Evolutionary conservation across 1,140 invertebrate genomes (phyloP), one percentile per base, ranked within the genome.

Genomic region (Trissolcus basalis): DNA sequence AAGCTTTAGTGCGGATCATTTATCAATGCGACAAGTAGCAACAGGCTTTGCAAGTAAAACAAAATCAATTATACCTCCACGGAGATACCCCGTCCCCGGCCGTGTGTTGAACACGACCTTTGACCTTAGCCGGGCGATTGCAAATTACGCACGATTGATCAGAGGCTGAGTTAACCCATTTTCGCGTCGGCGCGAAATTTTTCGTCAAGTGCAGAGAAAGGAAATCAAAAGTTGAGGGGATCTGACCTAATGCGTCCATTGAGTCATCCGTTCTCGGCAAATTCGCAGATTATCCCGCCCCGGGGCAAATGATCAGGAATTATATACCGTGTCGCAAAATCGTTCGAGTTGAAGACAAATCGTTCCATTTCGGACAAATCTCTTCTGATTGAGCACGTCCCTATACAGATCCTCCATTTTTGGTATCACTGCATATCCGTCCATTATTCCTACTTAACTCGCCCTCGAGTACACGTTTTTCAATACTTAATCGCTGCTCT

Each of bases 251-350:
- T 48, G 44, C 54, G 15, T 59, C 49, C 43, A 54, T 65, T 49
- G 61, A 65, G 69, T 65, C 69, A 73, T 73, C 61, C 58, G 65
- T 67, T 65, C 44, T 72, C 69, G 45, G 59, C 60, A 54, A 64
- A 72, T 72, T 72, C 43, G 36, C 41, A 64, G 69, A 65, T 72
- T 64, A 65, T 72, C 53, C 45, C 15, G 12, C 47, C 41, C 10
- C 9, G 43, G 35, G 19, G 60, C 54, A 59, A 65, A 65, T 44
- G 70, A 73, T 73, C 61, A 65, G 65, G 70, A 73, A 73, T 60
- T 73, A 65, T 55, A 32, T 11, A 27, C 19, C 1, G 47, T 45
- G 16, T 63, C 32, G 45, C 41, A 53, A 59, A 64, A 63, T 59
- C 59, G 54, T 51, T 64, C 53, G 35, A 59, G 39, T 64, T 35